Evolutionary conservation across 2,888 invertebrate species (phyloP).

Genomic region (Andricus curvator): DNA sequence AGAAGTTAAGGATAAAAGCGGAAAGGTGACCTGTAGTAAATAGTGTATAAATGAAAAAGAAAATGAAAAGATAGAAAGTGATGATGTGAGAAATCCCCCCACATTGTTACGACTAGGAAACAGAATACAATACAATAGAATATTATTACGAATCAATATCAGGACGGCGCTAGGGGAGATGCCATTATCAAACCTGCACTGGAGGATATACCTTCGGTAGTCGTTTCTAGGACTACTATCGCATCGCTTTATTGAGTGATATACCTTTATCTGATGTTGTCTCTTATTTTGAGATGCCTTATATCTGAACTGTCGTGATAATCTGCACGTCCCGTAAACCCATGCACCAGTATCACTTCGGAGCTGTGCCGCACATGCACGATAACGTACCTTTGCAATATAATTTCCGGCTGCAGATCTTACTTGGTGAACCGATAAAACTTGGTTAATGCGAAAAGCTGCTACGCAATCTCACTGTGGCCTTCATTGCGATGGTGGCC

Average conservation of each 20-base stretch:
- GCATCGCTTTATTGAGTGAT: constrained; percentile 22
- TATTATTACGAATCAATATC: background rate
- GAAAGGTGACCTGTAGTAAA: no score
- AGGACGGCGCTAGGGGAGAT: background rate
- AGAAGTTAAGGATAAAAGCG: no score
- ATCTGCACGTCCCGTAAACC: constrained; percentile 44
- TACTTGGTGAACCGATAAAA: constrained; percentile 55
- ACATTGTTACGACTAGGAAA: no score
- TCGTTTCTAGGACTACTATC: background rate
- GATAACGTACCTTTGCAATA: constrained; percentile 54
- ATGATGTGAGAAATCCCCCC: no score
- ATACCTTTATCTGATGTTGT: constrained; percentile 1
- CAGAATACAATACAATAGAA: background rate
- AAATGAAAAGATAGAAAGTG: no score
- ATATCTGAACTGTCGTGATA: constrained; percentile 45
- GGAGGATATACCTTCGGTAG: constrained; percentile 5
- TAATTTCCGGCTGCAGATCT: constrained; percentile 56
- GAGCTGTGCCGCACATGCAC: constrained; percentile 44
- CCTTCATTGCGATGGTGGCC: background rate
- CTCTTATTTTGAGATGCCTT: constrained; percentile 41
- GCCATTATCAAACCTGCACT: background rate
- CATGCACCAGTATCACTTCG: constrained; percentile 49
- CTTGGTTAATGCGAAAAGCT: constrained; percentile 47
- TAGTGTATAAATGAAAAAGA: no score
- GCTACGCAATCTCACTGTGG: background rate